Evolutionary conservation across 2,888 invertebrate species (phyloP), one percentile per base, ranked within the genome.

Genomic region (Trichopoda pennipes): DNA sequence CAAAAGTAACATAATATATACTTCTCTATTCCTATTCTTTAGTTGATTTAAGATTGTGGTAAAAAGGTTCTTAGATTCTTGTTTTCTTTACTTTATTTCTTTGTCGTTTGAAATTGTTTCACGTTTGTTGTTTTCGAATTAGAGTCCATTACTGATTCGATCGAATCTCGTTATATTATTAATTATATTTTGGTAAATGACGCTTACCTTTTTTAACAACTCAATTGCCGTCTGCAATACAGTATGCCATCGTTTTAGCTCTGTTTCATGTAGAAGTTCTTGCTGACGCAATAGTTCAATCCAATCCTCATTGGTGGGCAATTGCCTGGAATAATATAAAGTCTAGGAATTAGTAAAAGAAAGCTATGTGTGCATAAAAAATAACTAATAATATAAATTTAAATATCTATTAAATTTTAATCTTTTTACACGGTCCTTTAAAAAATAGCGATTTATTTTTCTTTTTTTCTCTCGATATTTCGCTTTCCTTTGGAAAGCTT

Each of bases 221-320:
- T 93, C 92, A 83, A 95, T 94, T 75, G 96, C 94, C 84, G 93
- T 93, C 89, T 94, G 94, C 75, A 96, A 92, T 85, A 95, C 94
- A 87, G 93, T 93, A 86, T 96, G 94, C 97, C 97, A 98, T 88
- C 95, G 95, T 84, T 94, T 93, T 90, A 97, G 93, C 92, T 97
- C 96, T 38, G 94, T 93, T 80, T 95, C 94, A 91, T 97, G 97
- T 58, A 96, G 92, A 75, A 93, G 92, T 90, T 96, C 94, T 92
- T 97, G 97, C 85, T 95, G 94, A 88, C 95, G 95, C 86, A 97
- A 91, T 84, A 96, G 91, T 85, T 94, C 93, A 78, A 96, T 92
- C 97, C 97, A 97, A 89, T 96, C 96, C 87, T 96, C 95, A 89
- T 94, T 93, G 87, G 94, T 94, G 35, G 96, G 95, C 76, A 94